Percentiles rank a stretch among this genome's conserved stretches.
Conservation (phyloP, 2,888 invertebrate species). For the Orgyia antiqua region DNA sequence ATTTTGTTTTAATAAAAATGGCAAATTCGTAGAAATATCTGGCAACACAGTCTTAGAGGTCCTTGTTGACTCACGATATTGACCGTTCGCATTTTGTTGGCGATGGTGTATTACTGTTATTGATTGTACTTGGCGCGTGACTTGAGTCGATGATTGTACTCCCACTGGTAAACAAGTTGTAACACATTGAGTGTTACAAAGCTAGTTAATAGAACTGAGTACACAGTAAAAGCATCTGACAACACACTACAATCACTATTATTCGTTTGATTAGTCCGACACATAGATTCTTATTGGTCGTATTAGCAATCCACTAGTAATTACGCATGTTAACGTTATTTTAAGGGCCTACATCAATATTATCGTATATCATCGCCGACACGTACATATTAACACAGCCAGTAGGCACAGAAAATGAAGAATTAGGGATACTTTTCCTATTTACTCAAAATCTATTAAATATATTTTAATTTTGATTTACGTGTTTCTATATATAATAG, state of each 20-base stretch:
- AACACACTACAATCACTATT: constrained; percentile 14
- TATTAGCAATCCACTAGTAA: no score
- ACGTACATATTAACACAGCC: no score
- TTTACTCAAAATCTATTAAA: no score
- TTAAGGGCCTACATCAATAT: no score
- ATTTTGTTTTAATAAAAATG: constrained; percentile 6
- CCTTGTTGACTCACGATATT: constrained; percentile 72
- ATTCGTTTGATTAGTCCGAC: constrained; percentile 11
- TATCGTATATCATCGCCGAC: no score
- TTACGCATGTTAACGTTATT: no score
- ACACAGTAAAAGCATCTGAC: constrained; percentile 18
- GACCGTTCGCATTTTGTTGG: constrained; percentile 65
- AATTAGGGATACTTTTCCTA: no score
- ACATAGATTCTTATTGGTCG: no score
- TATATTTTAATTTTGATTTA: no score
- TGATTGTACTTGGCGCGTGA: constrained; percentile 73
- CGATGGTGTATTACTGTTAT: constrained; percentile 74
- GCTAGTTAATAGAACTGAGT: constrained; percentile 22
- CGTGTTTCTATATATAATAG: no score
- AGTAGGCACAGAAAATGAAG: no score
- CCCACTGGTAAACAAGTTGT: constrained; percentile 46
- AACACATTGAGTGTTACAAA: constrained; percentile 31
- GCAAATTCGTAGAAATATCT: constrained; percentile 19
- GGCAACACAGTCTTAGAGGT: constrained; percentile 42
- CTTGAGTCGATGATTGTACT: constrained; percentile 66